A percentile compares a stretch with the other conserved stretches of the same genome.
Evolutionary conservation across 2,113 vertebrate species (phyloP).

Genomic region (Tauraco erythrolophus): DNA sequence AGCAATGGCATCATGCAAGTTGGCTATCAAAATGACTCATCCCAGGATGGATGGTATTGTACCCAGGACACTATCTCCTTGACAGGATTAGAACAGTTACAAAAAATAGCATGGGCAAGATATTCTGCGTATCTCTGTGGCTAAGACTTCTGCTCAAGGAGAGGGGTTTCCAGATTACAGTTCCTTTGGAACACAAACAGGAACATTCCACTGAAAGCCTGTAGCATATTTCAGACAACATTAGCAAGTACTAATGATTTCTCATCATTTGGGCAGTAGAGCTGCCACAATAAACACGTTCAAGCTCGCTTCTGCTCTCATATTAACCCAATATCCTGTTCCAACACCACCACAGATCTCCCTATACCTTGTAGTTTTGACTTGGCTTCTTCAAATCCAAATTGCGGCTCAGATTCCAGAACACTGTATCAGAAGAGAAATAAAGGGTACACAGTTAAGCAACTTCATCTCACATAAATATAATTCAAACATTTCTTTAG

Average conservation of each 20-base stretch:
- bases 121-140: fast-evolving
- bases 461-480: fast-evolving
- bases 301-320: background rate
- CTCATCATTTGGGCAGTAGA: background rate
- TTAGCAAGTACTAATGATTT: background rate
- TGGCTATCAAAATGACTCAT: fast-evolving
- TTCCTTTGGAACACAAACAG: background rate
- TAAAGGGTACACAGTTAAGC: background rate
- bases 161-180: background rate
- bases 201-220: background rate
- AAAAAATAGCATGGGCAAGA: background rate
- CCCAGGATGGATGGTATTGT: background rate
- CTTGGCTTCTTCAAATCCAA: conserved; percentile 96
- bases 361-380: conserved; percentile 90
- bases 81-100: background rate
- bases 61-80: background rate
- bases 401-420: conserved; percentile 92
- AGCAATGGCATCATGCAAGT: fast-evolving
- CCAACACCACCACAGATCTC: background rate
- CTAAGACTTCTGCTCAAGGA: background rate
- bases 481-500: background rate
- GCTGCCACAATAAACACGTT: background rate
- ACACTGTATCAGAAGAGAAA: conserved; percentile 77
- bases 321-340: background rate
- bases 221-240: background rate